Conservation (phyloP, 2,113 vertebrate genomes). For the Coturnix japonica region DNA sequence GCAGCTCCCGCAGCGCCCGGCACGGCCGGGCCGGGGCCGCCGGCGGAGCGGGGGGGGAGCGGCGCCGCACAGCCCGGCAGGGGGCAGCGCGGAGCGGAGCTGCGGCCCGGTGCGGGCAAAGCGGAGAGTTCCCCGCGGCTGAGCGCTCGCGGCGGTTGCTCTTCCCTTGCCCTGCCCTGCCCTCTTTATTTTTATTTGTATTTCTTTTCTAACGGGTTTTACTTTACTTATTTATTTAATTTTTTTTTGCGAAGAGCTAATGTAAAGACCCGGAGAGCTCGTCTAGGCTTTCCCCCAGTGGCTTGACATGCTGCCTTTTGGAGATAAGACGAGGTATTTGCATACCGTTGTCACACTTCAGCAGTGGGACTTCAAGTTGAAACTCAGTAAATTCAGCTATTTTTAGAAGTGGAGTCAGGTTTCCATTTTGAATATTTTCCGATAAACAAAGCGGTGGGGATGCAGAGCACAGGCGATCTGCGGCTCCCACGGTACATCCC, state of each 20-base stretch:
- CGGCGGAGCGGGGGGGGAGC: background rate
- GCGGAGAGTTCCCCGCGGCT: background rate
- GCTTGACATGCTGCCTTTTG: constrained; percentile 78
- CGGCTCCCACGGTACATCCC: background rate
- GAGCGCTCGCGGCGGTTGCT: background rate
- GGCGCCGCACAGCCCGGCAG: background rate
- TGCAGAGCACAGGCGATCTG: background rate
- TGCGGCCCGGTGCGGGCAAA: background rate
- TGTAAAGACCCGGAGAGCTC: background rate
- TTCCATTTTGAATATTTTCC: constrained; percentile 58
- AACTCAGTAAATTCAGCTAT: constrained; percentile 24
- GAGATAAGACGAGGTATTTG: constrained; percentile 79
- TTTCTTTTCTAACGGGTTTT: background rate
- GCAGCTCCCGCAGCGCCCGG: too few relatives aligned
- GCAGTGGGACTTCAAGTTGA: constrained; percentile 1
- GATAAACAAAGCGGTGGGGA: constrained; percentile 58
- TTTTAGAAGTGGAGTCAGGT: constrained; percentile 68
- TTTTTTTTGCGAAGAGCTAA: background rate
- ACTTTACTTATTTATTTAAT: background rate
- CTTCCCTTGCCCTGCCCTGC: too few relatives aligned
- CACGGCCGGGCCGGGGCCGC: background rate
- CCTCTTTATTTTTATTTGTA: fast-evolving
- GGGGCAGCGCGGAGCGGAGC: background rate
- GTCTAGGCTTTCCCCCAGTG: background rate
- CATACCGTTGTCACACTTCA: background rate